phyloP scores from a whole-genome alignment of 2,797 vertebrate genomes.

The Bufotes viridis region DNA sequence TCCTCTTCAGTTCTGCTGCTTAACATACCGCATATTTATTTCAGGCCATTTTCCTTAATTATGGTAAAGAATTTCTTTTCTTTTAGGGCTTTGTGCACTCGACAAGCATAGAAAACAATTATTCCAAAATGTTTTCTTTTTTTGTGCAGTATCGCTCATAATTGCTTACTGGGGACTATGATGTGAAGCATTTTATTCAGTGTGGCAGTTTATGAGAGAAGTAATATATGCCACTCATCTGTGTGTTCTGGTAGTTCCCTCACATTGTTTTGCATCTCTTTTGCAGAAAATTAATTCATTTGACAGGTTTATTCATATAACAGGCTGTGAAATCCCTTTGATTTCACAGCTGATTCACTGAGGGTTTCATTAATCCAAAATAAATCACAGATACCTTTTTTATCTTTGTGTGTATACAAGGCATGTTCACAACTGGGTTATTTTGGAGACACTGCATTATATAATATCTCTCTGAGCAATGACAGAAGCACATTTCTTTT shows the following conservation, averaged over 20 bases:
- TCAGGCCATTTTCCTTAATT: constrained; percentile 27
- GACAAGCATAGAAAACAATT: constrained; percentile 31
- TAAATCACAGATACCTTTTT: constrained; percentile 47
- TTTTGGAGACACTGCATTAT: neutral
- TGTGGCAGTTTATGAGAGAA: constrained; percentile 52
- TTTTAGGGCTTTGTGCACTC: neutral
- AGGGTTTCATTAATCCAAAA: constrained; percentile 55
- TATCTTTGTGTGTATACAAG: constrained; percentile 22
- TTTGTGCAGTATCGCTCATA: constrained; percentile 50
- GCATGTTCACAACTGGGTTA: constrained; percentile 33
- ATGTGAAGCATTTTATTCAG: constrained; percentile 60
- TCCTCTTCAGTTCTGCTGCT: constrained; percentile 4
- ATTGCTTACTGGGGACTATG: constrained; percentile 61
- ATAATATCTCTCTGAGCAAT: neutral
- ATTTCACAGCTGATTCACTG: constrained; percentile 66
- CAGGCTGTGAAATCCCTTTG: constrained; percentile 69
- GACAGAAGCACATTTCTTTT: neutral
- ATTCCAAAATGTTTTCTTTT: constrained; percentile 31
- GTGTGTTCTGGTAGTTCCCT: constrained; percentile 35
- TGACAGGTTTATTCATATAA: constrained; percentile 71
- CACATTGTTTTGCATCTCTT: constrained; percentile 59
- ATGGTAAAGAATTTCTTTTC: neutral
- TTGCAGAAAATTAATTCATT: constrained; percentile 65
- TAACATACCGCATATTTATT: constrained; percentile 12
- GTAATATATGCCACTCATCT: constrained; percentile 42